Percentiles rank a stretch among this genome's conserved stretches.
These are phyloP conservation scores for Alcis repandata DNA, from an alignment of 2,888 invertebrate genomes.

Conservation along the genomic window DNA sequence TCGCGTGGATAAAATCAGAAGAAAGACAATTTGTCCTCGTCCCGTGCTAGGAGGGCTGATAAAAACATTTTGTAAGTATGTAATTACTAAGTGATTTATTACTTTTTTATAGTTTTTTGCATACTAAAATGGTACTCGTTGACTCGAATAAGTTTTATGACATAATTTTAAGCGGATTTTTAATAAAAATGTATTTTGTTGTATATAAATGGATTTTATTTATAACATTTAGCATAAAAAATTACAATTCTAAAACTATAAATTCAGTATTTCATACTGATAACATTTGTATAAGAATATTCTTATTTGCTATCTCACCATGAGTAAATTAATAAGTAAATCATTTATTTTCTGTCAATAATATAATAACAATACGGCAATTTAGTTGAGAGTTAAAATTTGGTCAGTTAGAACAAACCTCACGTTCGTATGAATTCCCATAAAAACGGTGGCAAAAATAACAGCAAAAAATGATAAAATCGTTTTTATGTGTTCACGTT, in stretches of 20 bases:
- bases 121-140: neutral
- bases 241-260: neutral
- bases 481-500: too few species aligned
- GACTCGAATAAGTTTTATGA: neutral
- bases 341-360: too few species aligned
- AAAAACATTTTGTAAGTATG: neutral
- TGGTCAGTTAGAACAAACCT: too few species aligned
- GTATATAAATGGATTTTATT: conserved; percentile 13
- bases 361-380: too few species aligned
- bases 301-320: too few species aligned
- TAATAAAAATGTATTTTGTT: conserved; percentile 21
- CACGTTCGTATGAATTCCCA: too few species aligned
- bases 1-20: too few species aligned
- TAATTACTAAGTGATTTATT: neutral
- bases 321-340: too few species aligned
- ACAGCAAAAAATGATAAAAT: too few species aligned
- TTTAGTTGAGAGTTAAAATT: too few species aligned
- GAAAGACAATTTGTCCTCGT: too few species aligned
- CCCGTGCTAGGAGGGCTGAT: neutral
- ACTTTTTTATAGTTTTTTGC: conserved; percentile 1
- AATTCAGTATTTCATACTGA: conserved; percentile 16
- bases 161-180: conserved; percentile 16
- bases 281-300: neutral
- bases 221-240: neutral
- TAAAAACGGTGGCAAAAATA: too few species aligned